Evolutionary conservation across 2,113 vertebrate genomes (phyloP), one percentile per base, ranked within the genome.

Genomic region (Balaenoptera acutorostrata): DNA sequence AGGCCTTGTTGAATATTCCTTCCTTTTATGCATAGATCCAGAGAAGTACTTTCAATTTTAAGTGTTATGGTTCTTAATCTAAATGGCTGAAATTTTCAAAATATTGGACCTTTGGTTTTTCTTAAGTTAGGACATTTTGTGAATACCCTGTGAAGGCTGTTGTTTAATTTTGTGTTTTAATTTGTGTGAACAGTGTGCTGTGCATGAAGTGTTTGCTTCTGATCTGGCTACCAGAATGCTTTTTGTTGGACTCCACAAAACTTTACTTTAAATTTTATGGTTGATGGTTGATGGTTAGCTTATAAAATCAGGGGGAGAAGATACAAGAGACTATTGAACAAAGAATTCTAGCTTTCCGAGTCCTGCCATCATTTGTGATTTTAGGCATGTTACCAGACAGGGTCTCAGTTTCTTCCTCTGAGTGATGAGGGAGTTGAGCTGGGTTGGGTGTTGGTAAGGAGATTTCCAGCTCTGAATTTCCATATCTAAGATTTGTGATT

Each of bases 1-100:
- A 88, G 90, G 72, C 95, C 93, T 97, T 96, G 93, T 78, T 95
- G 97, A 97, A 77, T 91, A 88, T 77, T 89, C 78, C 23, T 96
- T 23, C 31, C n/a, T 96, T 95, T 94, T 72, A 87, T 59, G 52
- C 87, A 46, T 57, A 88, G 69, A 39, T 68, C 27, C 55, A 71
- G 27, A 88, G 69, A 64, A 90, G 41, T 55, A 17, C 85, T 97
- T 97, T 49, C 36, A 21, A 15, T 83, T 96, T 94, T 64, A 55
- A 93, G 57, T 83, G 39, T 71, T 91, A 46, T 46, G 49, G 49
- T 88, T 21, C 44, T 77, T 94, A 25, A 59, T 88, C 44, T 86
- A 64, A 93, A 57, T n/a, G 41, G 18, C 66, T 75, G 41, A 68
- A 87, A 69, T 63, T 75, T 85, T 90, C 25, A 41, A 55, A 92